phyloP scores from a whole-genome alignment of 2,113 vertebrate species.

The Callithrix jacchus region DNA sequence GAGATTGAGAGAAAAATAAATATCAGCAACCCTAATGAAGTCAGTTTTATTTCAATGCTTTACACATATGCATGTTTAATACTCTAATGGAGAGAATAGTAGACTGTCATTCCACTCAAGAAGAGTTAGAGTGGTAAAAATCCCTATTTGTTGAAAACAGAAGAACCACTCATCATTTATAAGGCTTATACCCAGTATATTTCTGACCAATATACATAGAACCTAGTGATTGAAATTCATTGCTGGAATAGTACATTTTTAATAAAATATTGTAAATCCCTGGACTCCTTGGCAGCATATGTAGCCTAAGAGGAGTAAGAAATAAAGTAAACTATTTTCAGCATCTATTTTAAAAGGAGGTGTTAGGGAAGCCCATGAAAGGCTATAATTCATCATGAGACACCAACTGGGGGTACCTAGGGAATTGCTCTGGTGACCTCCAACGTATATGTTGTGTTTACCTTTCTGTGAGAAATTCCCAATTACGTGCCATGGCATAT shows the following conservation, averaged over 20 bases:
- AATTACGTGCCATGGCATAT: not conserved
- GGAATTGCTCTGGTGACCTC: not conserved
- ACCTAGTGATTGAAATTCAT: not conserved
- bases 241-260: not conserved
- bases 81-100: not conserved
- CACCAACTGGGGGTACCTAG: not conserved
- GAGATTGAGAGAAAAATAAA: slow-evolving; percentile 15
- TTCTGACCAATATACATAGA: not conserved
- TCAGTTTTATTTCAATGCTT: slow-evolving; percentile 19
- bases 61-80: not conserved
- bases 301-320: not conserved
- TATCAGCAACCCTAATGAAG: not conserved
- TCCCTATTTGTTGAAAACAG: not conserved
- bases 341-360: not conserved
- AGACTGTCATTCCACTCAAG: not conserved
- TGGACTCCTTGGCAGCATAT: not conserved
- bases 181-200: not conserved
- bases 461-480: not conserved
- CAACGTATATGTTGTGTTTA: not conserved
- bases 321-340: not conserved
- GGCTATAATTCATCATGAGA: not conserved
- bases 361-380: not conserved
- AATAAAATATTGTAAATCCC: not conserved
- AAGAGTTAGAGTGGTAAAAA: not conserved
- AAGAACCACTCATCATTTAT: not conserved